These are phyloP conservation scores for Acropora tenuis DNA, from an alignment of 64 coral and sea anemone genomes.

Conservation along the genomic window DNA sequence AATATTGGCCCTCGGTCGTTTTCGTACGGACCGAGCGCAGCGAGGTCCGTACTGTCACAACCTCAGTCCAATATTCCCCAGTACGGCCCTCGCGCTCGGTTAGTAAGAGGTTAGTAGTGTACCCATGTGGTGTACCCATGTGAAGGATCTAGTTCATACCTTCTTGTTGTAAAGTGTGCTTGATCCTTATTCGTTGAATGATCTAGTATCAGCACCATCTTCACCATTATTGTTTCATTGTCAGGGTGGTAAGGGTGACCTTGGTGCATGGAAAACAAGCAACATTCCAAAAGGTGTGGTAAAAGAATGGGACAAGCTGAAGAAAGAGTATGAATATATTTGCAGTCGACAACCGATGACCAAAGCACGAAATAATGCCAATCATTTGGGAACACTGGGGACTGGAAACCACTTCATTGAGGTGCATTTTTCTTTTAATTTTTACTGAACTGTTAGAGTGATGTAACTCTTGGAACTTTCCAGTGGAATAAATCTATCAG, in stretches of 20 bases:
- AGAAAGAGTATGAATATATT: conserved; percentile 80
- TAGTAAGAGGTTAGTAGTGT: neutral
- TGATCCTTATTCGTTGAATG: too few species aligned
- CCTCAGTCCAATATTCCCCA: too few species aligned
- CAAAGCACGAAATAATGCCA: conserved; percentile 69
- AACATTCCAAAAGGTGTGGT: conserved; percentile 56
- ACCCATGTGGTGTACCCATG: neutral
- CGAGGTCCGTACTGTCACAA: too few species aligned
- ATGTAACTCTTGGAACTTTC: neutral
- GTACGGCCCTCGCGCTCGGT: too few species aligned
- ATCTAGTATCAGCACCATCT: too few species aligned
- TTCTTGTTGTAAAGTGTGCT: too few species aligned
- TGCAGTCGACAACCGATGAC: conserved; percentile 67
- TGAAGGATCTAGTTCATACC: neutral
- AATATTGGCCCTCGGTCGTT: too few species aligned
- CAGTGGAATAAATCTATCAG: too few species aligned
- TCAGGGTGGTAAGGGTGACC: conserved; percentile 76
- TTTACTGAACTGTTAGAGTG: neutral
- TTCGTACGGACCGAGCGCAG: too few species aligned
- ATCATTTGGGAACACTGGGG: conserved; percentile 80
- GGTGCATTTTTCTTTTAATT: conserved; percentile 31
- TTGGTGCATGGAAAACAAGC: conserved; percentile 73
- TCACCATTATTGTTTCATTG: neutral
- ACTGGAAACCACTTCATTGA: conserved; percentile 95
- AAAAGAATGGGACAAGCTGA: conserved; percentile 63